These are phyloP conservation scores for Anoplolepis gracilipes DNA, from an alignment of 1,140 invertebrate species.

Conservation along the genomic window DNA sequence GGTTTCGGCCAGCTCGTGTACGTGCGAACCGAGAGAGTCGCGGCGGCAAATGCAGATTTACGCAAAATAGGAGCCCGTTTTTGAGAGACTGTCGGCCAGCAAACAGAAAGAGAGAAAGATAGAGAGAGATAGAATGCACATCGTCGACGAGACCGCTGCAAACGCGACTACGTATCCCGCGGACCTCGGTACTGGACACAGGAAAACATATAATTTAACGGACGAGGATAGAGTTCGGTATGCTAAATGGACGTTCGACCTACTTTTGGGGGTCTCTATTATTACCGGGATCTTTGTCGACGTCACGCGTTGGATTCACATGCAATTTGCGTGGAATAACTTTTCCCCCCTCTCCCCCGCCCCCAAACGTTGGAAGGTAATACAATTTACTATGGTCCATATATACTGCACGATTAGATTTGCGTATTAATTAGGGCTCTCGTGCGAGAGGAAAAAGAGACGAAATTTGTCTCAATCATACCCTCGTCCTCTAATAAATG, in stretches of 20 bases:
- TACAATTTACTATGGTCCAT: neutral
- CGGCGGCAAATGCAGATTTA: slow-evolving; percentile 57
- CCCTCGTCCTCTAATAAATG: neutral
- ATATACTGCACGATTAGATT: neutral
- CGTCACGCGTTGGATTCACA: slow-evolving; percentile 30
- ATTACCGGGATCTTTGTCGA: slow-evolving; percentile 48
- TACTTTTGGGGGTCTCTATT: slow-evolving; percentile 41
- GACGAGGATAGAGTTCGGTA: slow-evolving; percentile 34
- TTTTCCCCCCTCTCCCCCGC: no score
- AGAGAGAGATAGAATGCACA: slow-evolving; percentile 2
- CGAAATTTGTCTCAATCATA: neutral
- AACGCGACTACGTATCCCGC: slow-evolving; percentile 37
- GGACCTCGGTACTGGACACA: slow-evolving; percentile 20
- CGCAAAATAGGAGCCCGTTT: slow-evolving; percentile 52
- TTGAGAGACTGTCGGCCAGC: slow-evolving; percentile 44
- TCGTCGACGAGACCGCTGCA: slow-evolving; percentile 13
- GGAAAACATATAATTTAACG: slow-evolving; percentile 59
- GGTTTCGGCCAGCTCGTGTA: slow-evolving; percentile 14
- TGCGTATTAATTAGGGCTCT: slow-evolving; percentile 20
- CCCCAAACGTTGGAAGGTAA: slow-evolving; percentile 30
- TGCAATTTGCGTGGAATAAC: slow-evolving; percentile 32
- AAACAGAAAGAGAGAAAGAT: neutral
- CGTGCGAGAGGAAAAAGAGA: no score
- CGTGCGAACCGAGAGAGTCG: slow-evolving; percentile 18
- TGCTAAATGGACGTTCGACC: slow-evolving; percentile 40